Evolutionary conservation across 2,113 vertebrate genomes (phyloP).

Genomic region (Lepisosteus osseus): DNA sequence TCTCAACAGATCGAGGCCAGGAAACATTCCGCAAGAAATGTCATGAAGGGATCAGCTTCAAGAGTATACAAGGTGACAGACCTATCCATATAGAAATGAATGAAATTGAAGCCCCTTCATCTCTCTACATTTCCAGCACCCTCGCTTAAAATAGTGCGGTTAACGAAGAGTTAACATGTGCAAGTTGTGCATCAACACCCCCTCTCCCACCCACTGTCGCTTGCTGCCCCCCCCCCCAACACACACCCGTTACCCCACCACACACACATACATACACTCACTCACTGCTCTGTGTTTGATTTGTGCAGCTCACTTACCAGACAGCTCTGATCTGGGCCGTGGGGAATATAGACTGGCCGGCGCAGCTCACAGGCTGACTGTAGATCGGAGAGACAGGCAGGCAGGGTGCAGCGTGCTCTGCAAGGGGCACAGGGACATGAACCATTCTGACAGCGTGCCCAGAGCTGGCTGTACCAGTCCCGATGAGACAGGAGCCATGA

Average conservation of each 20-base stretch:
- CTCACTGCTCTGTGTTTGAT: slow-evolving; percentile 29
- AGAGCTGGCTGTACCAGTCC: neutral
- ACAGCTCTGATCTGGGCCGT: slow-evolving; percentile 20
- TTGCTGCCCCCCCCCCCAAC: slow-evolving; percentile 18
- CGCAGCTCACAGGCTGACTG: slow-evolving; percentile 15
- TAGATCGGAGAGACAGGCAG: neutral
- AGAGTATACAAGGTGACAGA: neutral
- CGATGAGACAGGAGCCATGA: neutral
- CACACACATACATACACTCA: slow-evolving; percentile 37
- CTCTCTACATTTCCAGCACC: neutral
- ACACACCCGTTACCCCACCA: slow-evolving; percentile 27
- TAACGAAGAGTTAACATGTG: slow-evolving; percentile 18
- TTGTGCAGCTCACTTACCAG: slow-evolving; percentile 29
- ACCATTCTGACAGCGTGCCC: neutral
- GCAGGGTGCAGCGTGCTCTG: too few species aligned
- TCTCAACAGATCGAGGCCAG: neutral
- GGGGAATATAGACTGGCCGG: slow-evolving; percentile 29
- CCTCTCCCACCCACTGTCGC: neutral
- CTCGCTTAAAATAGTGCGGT: neutral
- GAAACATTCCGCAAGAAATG: neutral
- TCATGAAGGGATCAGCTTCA: neutral
- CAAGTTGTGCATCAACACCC: slow-evolving; percentile 14
- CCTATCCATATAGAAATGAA: slow-evolving; percentile 14
- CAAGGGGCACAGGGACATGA: neutral
- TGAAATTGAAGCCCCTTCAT: slow-evolving; percentile 1